Percentiles rank a stretch among this genome's conserved stretches.
Conservation (phyloP, 2,888 invertebrate genomes). For the Exephanes ischioxanthus region DNA sequence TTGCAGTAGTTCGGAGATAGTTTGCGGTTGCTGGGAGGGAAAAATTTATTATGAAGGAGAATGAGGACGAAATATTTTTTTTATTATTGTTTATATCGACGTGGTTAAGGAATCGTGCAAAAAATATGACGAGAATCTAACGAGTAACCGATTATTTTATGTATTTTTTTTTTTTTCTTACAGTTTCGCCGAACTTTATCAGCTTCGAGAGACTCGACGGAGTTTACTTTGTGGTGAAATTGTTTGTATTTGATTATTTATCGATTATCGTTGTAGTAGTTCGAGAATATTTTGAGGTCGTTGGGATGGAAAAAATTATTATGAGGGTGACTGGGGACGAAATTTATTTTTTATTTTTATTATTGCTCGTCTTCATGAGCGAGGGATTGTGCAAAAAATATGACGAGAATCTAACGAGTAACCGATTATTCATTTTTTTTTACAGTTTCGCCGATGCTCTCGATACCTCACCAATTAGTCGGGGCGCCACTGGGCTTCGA, state of each 20-base stretch:
- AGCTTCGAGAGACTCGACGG: neutral
- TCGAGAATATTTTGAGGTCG: neutral
- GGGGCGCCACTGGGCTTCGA: conserved; percentile 94
- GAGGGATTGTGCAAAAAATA: neutral
- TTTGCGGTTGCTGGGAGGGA: too few relatives aligned
- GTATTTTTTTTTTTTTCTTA: too few relatives aligned
- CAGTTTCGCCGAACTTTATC: neutral
- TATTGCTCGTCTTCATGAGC: too few relatives aligned
- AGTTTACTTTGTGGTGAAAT: neutral
- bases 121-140: too few relatives aligned
- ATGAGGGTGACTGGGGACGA: too few relatives aligned
- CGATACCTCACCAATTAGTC: conserved; percentile 96
- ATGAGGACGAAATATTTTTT: too few relatives aligned
- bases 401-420: neutral
- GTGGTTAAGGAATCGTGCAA: too few relatives aligned
- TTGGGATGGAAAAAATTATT: neutral
- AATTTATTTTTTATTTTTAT: neutral
- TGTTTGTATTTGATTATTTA: neutral
- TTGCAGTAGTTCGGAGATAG: too few relatives aligned
- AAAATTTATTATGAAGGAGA: too few relatives aligned
- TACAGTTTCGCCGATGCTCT: conserved; percentile 96
- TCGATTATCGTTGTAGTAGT: neutral
- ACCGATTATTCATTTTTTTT: conserved; percentile 73
- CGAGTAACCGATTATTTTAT: too few relatives aligned
- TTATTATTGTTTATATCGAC: too few relatives aligned